These are phyloP conservation scores for Actinia equina DNA, from an alignment of 64 coral and sea anemone genomes.

Conservation along the genomic window DNA sequence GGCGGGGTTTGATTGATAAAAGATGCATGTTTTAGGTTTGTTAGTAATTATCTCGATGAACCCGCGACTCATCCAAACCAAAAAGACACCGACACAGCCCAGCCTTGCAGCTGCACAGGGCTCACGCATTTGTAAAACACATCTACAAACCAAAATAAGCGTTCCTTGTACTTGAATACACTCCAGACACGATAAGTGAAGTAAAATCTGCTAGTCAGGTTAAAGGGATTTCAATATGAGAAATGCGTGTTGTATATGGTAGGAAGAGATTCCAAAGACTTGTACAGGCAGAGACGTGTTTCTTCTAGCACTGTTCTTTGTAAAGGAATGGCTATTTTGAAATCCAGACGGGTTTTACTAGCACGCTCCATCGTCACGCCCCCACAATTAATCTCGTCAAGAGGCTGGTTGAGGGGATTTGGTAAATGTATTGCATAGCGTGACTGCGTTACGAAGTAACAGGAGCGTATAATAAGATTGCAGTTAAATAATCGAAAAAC, in stretches of 20 bases:
- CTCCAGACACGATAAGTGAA: background rate
- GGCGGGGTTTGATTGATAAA: constrained; percentile 14
- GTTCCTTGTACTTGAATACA: background rate
- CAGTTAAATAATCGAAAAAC: background rate
- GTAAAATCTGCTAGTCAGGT: background rate
- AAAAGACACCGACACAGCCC: background rate
- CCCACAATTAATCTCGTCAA: constrained; percentile 8
- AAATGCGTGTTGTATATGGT: background rate
- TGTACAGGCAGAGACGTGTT: background rate
- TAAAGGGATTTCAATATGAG: background rate
- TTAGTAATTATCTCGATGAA: background rate
- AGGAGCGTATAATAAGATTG: background rate
- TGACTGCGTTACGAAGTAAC: background rate
- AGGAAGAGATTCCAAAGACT: background rate
- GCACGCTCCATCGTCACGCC: constrained; percentile 1
- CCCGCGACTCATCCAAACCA: background rate
- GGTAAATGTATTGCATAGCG: background rate
- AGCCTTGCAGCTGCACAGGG: background rate
- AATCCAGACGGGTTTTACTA: background rate
- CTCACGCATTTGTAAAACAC: background rate
- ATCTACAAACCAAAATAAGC: background rate
- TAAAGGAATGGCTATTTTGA: background rate
- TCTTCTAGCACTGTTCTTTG: background rate
- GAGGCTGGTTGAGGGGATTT: constrained; percentile 2
- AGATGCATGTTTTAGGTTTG: constrained; percentile 15